phyloP scores from a whole-genome alignment of 2,888 invertebrate genomes.

The Dendrolimus pini region DNA sequence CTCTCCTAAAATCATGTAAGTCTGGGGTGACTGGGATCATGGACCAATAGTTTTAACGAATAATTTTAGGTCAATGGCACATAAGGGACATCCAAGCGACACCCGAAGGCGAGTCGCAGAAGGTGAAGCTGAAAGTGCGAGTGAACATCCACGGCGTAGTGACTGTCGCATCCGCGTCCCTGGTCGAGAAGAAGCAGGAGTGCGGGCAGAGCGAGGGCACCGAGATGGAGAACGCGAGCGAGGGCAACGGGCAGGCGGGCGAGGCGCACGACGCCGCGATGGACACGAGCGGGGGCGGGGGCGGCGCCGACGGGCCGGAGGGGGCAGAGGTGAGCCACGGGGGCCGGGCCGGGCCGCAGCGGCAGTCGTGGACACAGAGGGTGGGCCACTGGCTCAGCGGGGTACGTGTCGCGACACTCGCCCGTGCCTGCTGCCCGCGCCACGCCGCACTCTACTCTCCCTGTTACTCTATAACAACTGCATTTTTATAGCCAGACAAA shows the following conservation, averaged over 20 bases:
- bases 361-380: slow-evolving; percentile 83
- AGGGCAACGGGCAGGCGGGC: slow-evolving; percentile 23
- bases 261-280: slow-evolving; percentile 50
- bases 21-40: too few species aligned
- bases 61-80: slow-evolving; percentile 80
- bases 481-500: too few species aligned
- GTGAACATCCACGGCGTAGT: slow-evolving; percentile 96
- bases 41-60: background rate
- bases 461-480: too few species aligned
- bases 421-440: background rate
- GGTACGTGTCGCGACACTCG: slow-evolving; percentile 71
- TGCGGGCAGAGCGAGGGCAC: slow-evolving; percentile 53
- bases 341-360: slow-evolving; percentile 59
- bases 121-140: slow-evolving; percentile 96
- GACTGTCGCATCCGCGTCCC: slow-evolving; percentile 89
- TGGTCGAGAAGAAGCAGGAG: slow-evolving; percentile 85
- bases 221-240: slow-evolving; percentile 64
- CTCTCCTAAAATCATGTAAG: too few species aligned
- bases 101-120: slow-evolving; percentile 92
- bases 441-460: background rate
- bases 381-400: slow-evolving; percentile 83
- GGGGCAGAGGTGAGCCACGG: slow-evolving; percentile 72
- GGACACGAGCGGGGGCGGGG: slow-evolving; percentile 64
- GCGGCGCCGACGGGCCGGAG: slow-evolving; percentile 44
- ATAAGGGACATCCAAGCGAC: slow-evolving; percentile 91